A percentile compares a stretch with the other conserved stretches of the same genome.
Evolutionary conservation across 2,888 invertebrate species (phyloP).

Genomic region (Sinhomidia bicolor): DNA sequence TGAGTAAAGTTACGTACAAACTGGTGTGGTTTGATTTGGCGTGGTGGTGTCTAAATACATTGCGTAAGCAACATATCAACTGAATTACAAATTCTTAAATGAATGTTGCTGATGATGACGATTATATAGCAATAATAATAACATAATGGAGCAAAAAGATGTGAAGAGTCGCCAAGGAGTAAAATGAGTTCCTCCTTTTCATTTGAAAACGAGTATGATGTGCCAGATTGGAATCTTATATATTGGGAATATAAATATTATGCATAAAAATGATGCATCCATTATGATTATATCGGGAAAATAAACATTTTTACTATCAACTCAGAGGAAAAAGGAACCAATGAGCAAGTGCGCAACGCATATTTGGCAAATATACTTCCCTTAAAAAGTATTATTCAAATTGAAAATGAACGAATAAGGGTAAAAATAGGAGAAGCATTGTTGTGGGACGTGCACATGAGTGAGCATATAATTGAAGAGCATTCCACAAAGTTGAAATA

Average conservation of each 20-base stretch:
- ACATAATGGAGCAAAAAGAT: slow-evolving; percentile 15
- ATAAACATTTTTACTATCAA: background rate
- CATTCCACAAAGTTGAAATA: background rate
- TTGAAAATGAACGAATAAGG: background rate
- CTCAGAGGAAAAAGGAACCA: slow-evolving; percentile 8
- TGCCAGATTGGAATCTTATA: background rate
- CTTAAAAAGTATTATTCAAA: background rate
- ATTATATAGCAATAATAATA: slow-evolving; percentile 20
- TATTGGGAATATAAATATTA: background rate
- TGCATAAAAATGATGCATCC: background rate
- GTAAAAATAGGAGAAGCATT: background rate
- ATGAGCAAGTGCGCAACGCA: background rate
- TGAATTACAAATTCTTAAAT: slow-evolving; percentile 48
- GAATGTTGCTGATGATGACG: slow-evolving; percentile 29
- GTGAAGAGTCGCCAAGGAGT: background rate
- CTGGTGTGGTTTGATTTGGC: slow-evolving; percentile 21
- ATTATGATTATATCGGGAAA: background rate
- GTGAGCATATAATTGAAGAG: background rate
- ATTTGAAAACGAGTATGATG: background rate
- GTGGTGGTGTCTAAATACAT: slow-evolving; percentile 43
- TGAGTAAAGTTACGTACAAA: background rate
- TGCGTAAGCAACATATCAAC: slow-evolving; percentile 46
- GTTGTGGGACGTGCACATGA: no score
- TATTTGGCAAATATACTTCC: background rate
- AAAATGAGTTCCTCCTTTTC: slow-evolving; percentile 11